These are phyloP conservation scores for Phyto melanocephala DNA, from an alignment of 2,888 invertebrate species.

Conservation along the genomic window DNA sequence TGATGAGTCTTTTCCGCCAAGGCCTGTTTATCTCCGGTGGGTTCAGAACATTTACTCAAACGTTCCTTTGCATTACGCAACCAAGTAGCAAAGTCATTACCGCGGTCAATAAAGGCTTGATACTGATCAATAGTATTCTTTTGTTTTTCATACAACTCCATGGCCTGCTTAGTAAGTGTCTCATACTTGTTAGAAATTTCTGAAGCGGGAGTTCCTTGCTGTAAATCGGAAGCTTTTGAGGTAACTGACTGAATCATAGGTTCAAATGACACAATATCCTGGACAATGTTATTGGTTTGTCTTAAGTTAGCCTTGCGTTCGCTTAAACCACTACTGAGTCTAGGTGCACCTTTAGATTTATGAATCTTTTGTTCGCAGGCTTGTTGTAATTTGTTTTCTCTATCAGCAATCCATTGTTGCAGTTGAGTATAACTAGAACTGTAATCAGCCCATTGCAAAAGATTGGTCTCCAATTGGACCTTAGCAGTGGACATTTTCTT, in stretches of 20 bases:
- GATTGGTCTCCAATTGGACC: constrained; percentile 92
- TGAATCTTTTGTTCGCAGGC: constrained; percentile 91
- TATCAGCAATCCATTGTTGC: constrained; percentile 95
- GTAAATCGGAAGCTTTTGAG: constrained; percentile 94
- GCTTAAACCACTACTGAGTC: constrained; percentile 87
- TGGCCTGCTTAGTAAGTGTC: constrained; percentile 92
- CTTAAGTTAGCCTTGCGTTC: constrained; percentile 93
- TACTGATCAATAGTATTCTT: constrained; percentile 94
- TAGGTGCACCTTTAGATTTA: constrained; percentile 88
- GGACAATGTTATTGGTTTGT: constrained; percentile 95
- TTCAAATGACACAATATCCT: constrained; percentile 97
- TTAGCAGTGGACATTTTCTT: constrained; percentile 95
- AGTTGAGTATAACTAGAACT: constrained; percentile 95
- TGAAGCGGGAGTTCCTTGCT: constrained; percentile 93
- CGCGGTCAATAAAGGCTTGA: constrained; percentile 94
- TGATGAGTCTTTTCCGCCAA: constrained; percentile 92
- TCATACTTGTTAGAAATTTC: constrained; percentile 96
- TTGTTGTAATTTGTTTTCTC: constrained; percentile 94
- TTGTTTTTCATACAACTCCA: constrained; percentile 92
- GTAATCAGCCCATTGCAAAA: constrained; percentile 97
- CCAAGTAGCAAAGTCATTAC: constrained; percentile 95
- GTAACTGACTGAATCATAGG: constrained; percentile 98
- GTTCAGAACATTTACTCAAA: constrained; percentile 93
- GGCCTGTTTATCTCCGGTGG: constrained; percentile 94
- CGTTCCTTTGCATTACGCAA: constrained; percentile 93